Base-by-base conservation (phyloP, 2,113 vertebrate species). In the Suncus etruscus region DNA sequence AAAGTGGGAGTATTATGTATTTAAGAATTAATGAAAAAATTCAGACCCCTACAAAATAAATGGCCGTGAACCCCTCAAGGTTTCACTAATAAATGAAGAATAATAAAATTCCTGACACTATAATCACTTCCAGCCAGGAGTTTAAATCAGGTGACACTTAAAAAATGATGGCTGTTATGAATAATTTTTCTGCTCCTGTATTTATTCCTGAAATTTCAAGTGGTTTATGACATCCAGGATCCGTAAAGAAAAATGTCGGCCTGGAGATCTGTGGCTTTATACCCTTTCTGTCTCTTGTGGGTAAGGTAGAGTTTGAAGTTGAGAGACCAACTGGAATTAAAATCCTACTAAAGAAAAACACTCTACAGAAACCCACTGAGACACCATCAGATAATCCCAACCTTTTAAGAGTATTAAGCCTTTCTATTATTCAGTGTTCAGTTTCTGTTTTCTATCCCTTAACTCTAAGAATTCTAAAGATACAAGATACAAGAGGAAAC, bases 31-130 rank as follows among this genome's bases (percentile, higher is more conserved):
- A 96, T 94, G 92, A 83, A 29, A 95, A 92, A 95, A 90, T 87
- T 91, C 94, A 83, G 72, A 77, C 90, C 86, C 90, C 83, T 86
- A 90, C 83, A 88, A 92, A 96, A 96, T 92, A 94, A 95, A 92
- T 78, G 94, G 80, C 89, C 93, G 74, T 94, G 96, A 97, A 97
- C 97, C 90, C 97, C 92, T 91, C 92, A 94, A 94, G 95, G 95
- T 25, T 97, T 96, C 89, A 93, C 96, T 96, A 97, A 97, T 97
- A 98, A 97, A 97, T 96, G 76, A 95, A 83, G 61, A 87, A 91
- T 92, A 96, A 96, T 97, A 97, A 95, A 97, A 97, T 94, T 96
- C 16, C 3, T 91, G 96, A 94, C 96, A 97, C 75, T 92, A 96
- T 93, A 95, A 96, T 97, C 97, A 97, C 94, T 96, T 97, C 86